Evolutionary conservation across 2,113 vertebrate genomes (phyloP), one percentile per base, ranked within the genome.

Genomic region (Otis tarda): DNA sequence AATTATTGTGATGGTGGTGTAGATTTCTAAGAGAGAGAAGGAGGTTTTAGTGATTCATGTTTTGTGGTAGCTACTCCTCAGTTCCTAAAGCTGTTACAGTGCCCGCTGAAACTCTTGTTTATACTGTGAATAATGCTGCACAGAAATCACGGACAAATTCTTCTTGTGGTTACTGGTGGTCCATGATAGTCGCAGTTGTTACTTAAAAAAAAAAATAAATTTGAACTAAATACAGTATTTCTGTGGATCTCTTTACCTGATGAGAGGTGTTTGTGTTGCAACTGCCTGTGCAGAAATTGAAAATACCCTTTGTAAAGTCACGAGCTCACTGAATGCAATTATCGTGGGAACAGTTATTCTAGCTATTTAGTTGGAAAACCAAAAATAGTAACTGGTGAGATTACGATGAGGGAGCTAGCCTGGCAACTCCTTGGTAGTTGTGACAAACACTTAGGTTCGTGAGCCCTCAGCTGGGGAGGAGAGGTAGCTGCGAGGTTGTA

Each of bases 351-450:
- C 37, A 31, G 41, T 83, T 92, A 23, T 39, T 92, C 14, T 73
- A 43, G 13, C n/a, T 59, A 0, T 67, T 90, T 63, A 63, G 55
- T 4, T 92, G 60, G 52, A 78, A 95, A 94, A 70, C 52, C 21
- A 31, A 56, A 78, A 64, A 21, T 16, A 52, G 86, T 83, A 69
- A 50, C 76, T 30, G 18, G 14, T 57, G 63, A 64, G 43, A 8
- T 71, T 45, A 14, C 4, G 10, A 5, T 0, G 0, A 55, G 30
- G 43, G 33, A 67, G 39, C 24, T 20, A 64, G n/a, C 55, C 6
- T 1, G 12, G 61, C 17, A 59, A 25, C 37, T 68, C 35, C 22
- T 49, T 64, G 30, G 22, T 73, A 50, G 35, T 3, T 1, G 18
- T 55, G 73, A 31, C 37, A 60, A 30, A 43, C 6, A 1, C 24